Evolutionary conservation across 2,113 vertebrate genomes (phyloP), one percentile per base, ranked within the genome.

Genomic region (Probosciger aterrimus): DNA sequence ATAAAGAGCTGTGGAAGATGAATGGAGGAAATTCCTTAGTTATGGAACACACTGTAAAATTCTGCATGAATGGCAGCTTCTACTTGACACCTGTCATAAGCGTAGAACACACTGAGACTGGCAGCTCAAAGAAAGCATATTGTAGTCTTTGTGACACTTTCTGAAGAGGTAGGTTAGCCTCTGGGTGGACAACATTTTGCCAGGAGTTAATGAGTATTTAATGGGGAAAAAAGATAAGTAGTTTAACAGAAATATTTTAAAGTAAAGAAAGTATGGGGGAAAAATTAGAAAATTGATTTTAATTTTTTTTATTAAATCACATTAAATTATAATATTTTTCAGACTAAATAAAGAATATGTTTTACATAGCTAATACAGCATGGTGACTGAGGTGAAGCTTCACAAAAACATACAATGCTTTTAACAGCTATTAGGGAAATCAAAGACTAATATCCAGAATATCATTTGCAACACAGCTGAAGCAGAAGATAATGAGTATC

Each of bases 381-480:
- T 77, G 33, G 44, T 65, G 73, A 67, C 37, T 64, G 59, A 93
- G 73, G 43, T 73, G 44, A 93, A 84, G 47, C 39, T 90, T 91
- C 55, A 49, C 25, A 76, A 85, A 95, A 92, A 75, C 46, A 70
- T 19, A 80, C 33, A 62, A 37, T 62, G 30, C 41, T 82, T 92
- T 82, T 82, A 82, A 62, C n/a, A 84, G 39, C 35, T 84, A 25
- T 83, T 50, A 83, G 22, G 39, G 20, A 93, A 95, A 88, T 68
- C 67, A 83, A 79, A 90, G 49, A 25, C 67, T 67, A 82, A 76
- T 30, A 68, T 59, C 27, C 9, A 57, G 19, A 39, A 8, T 69
- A 92, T 52, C 9, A 46, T 75, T 94, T 84, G 65, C 69, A 86
- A 68, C 52, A 82, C 28, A 95, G 39, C 80, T 89, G 77, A 93